Evolutionary conservation across 2,888 invertebrate genomes (phyloP).

Genomic region (Cynaeus angustus): DNA sequence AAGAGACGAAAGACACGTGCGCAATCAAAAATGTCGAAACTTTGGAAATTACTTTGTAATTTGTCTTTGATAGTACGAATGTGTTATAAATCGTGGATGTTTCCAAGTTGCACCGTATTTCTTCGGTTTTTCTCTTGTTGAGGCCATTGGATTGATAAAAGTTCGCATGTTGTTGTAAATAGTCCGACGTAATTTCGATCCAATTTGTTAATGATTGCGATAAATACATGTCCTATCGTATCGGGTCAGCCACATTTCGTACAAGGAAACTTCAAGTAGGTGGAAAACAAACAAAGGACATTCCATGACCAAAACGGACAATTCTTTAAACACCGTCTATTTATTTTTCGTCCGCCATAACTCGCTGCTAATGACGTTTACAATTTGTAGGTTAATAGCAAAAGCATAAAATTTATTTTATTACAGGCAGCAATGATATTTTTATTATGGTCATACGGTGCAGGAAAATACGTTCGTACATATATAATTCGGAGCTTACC

Average conservation of each 20-base stretch:
- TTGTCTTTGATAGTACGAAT: conserved; percentile 22
- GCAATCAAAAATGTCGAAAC: conserved; percentile 22
- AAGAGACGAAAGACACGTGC: not conserved
- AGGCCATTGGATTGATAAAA: conserved; percentile 21
- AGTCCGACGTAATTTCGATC: conserved; percentile 36
- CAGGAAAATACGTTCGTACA: conserved; percentile 6
- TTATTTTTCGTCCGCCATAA: conserved; percentile 35
- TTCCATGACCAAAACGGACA: too few species aligned
- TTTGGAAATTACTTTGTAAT: conserved; percentile 15
- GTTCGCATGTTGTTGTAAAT: conserved; percentile 36
- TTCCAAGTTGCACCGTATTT: conserved; percentile 34
- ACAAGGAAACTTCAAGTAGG: not conserved
- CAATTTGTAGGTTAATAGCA: conserved; percentile 44
- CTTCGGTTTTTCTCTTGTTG: conserved; percentile 15
- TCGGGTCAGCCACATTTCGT: conserved; percentile 10
- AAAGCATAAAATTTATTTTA: conserved; percentile 44
- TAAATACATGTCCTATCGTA: conserved; percentile 37
- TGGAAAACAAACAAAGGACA: not conserved
- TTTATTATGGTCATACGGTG: conserved; percentile 38
- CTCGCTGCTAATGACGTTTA: conserved; percentile 38
- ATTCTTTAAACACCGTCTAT: too few species aligned
- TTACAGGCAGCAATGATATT: conserved; percentile 30
- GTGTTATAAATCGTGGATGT: conserved; percentile 40
- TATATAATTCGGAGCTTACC: conserved; percentile 15
- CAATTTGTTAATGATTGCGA: conserved; percentile 43